Evolutionary conservation across 2,888 invertebrate species (phyloP), one percentile per base, ranked within the genome.

Genomic region (Pyrocoelia pectoralis): DNA sequence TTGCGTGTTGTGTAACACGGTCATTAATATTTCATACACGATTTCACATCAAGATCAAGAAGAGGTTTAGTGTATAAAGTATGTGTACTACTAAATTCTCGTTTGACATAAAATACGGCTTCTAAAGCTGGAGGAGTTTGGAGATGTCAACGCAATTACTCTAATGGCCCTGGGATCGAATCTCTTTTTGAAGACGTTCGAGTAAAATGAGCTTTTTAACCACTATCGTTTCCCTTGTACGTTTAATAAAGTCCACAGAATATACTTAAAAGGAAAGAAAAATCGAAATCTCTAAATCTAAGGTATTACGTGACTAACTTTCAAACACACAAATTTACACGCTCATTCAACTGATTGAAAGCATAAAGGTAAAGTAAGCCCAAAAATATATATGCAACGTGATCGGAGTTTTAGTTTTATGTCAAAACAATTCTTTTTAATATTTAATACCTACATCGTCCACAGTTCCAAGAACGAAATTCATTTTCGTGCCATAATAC

Each of bases 111-210:
- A 56, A 66, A 69, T 64, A 67, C 64, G 67, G 15, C 59, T 52
- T 60, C 56, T 61, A 49, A 57, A 54, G 48, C 54, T 65, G 56
- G 58, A 57, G 68, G 56, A 46, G 65, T 61, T 53, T 62, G 63
- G 60, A 68, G 65, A 68, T 60, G 68, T 58, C 60, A 58, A 68
- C 57, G 68, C 68, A 68, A 68, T 68, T 68, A 68, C 68, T 68
- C 63, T 68, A 68, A 68, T 68, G 68, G 68, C 33, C 52, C 57
- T 58, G 58, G 57, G 61, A 68, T 63, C 62, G 60, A 68, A 63
- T 68, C 65, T 67, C 60, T 46, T 52, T 40, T 29, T 55, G 48
- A 60, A 62, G 56, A 53, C 46, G 14, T 56, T 52, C 52, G 53
- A 61, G 56, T 62, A 59, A 62, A 56, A 62, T 62, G 56, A 49